These are phyloP conservation scores for Holotrichia oblita DNA, from an alignment of 1,140 invertebrate genomes.

Conservation along the genomic window DNA sequence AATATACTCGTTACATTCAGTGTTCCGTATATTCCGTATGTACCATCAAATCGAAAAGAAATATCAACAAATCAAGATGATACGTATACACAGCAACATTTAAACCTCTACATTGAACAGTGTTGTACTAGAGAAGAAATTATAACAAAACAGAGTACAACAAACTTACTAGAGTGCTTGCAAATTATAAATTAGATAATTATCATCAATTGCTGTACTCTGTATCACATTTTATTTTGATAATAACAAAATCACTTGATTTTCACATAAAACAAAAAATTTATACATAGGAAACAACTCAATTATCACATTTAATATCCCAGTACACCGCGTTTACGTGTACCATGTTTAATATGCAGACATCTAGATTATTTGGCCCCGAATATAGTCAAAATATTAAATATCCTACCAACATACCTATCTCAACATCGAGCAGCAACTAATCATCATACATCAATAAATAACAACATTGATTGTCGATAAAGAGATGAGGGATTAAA, in stretches of 20 bases:
- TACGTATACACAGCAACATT: neutral
- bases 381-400: neutral
- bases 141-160: neutral
- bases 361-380: slow-evolving; percentile 30
- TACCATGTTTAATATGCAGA: neutral
- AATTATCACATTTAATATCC: slow-evolving; percentile 37
- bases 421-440: neutral
- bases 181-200: neutral
- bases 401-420: neutral
- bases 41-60: neutral
- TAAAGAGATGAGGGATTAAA: neutral
- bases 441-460: neutral
- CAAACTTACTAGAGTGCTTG: neutral
- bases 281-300: neutral
- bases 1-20: neutral
- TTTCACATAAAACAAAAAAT: neutral
- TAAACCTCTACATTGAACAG: neutral
- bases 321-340: neutral
- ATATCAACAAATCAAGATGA: neutral
- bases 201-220: neutral
- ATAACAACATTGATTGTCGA: slow-evolving; percentile 26
- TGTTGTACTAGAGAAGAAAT: neutral
- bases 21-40: neutral
- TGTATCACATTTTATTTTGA: neutral
- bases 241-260: neutral